A percentile compares a stretch with the other conserved stretches of the same genome.
Evolutionary conservation across 2,888 invertebrate genomes (phyloP).

Genomic region (Ectemnius continuus): DNA sequence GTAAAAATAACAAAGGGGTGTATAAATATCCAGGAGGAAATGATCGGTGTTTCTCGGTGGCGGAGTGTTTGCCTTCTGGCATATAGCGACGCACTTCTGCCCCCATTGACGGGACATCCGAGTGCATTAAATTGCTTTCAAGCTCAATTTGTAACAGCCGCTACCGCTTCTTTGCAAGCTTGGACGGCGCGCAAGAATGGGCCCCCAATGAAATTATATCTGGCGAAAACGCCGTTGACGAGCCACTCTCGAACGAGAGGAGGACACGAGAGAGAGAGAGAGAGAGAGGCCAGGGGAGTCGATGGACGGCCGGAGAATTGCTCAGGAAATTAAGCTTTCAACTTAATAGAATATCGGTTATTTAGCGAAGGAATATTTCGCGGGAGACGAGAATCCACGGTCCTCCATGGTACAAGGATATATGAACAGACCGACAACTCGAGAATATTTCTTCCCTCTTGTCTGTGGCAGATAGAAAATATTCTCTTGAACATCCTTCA

Average conservation of each 20-base stretch:
- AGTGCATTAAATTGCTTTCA: constrained; percentile 16
- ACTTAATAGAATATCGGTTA: constrained; percentile 33
- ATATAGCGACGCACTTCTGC: too few relatives aligned
- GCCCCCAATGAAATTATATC: constrained; percentile 14
- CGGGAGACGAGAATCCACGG: constrained; percentile 19
- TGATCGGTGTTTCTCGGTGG: too few relatives aligned
- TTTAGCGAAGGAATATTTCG: constrained; percentile 25
- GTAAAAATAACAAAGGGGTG: too few relatives aligned
- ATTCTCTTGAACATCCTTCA: neutral
- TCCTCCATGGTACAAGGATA: neutral
- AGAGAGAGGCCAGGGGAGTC: too few relatives aligned
- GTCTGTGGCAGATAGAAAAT: neutral
- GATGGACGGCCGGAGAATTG: neutral
- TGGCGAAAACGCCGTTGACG: neutral
- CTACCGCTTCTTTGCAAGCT: neutral
- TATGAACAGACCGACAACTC: constrained; percentile 15
- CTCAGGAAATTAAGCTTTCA: constrained; percentile 31
- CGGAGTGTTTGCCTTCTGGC: too few relatives aligned
- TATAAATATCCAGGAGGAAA: too few relatives aligned
- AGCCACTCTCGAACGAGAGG: neutral
- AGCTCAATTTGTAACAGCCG: constrained; percentile 25
- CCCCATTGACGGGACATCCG: neutral
- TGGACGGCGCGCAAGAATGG: neutral
- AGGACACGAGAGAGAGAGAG: neutral
- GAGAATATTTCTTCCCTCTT: neutral